Base-by-base conservation (phyloP, 2,888 invertebrate species). In the Argyra leucocephala region DNA sequence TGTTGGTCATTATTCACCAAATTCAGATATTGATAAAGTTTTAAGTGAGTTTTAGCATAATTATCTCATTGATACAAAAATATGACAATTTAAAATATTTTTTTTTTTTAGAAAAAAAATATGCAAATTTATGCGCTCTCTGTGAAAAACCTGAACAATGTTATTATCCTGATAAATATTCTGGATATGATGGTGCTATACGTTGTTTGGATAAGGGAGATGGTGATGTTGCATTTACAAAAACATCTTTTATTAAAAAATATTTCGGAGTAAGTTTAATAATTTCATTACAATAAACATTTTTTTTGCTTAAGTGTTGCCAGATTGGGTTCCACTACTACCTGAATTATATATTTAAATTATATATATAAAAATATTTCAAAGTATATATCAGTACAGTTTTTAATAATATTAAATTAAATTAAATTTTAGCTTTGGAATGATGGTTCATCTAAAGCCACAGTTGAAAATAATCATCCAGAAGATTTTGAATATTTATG, bases 141-240 rank as follows among this genome's bases (percentile, higher is more conserved):
- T 93, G 93, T 74, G 88, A 90, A 74, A 84, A 89, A 70, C 90
- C 91, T 0, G 83, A 83, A 9, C 82, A 83, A 71, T 92, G 92
- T 73, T 85, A 90, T 76, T 90, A 90, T 70, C 90, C 91, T 0
- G 95, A 95, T 76, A 86, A 85, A 63, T 92, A 84, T 78, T 90
- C 92, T 22, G 93, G 94, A 1, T 93, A 93, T 75, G 89, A 90
- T 69, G 95, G 95, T 0, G 91, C 93, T 0, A 81, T 94, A 61
- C 82, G 88, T 26, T 95, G 95, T 76, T 80, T 95, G 67, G 87
- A 88, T 1, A 87, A 89, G 71, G 89, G 90, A 69, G 87, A 86
- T 2, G 94, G 93, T 0, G 87, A 94, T 72, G 87, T 95, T 3
- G 94, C 93, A 18, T 93, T 91, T 81, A 91, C 90, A 18, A 92